Evolutionary conservation across 2,888 invertebrate species (phyloP).

Genomic region (Pocota personata): DNA sequence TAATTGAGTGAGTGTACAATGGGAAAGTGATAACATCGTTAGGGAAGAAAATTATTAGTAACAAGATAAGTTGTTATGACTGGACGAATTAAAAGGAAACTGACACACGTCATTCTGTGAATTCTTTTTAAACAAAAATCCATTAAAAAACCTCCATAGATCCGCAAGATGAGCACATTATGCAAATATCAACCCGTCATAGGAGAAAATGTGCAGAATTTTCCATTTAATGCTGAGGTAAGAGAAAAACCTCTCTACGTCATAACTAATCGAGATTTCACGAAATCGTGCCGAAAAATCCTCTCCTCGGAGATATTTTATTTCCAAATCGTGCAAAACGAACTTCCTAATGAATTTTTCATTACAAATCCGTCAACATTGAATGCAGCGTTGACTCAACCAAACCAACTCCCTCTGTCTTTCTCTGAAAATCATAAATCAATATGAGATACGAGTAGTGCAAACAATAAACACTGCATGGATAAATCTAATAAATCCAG

Average conservation of each 20-base stretch:
- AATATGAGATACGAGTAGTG: constrained; percentile 17
- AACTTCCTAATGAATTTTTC: constrained; percentile 1
- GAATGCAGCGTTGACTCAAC: neutral
- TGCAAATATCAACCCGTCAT: neutral
- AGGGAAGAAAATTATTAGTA: neutral
- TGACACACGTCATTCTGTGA: neutral
- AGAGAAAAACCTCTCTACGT: constrained; percentile 6
- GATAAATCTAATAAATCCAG: constrained; percentile 51
- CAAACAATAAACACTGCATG: constrained; percentile 32
- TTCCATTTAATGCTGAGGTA: neutral
- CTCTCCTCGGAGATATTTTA: neutral
- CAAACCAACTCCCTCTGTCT: neutral
- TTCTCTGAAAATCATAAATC: constrained; percentile 42
- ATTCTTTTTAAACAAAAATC: neutral
- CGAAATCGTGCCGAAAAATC: constrained; percentile 26
- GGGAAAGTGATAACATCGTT: too few relatives aligned
- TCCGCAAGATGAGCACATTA: constrained; percentile 17
- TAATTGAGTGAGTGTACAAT: too few relatives aligned
- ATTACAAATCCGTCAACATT: neutral
- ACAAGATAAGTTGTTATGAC: neutral
- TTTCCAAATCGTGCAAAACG: constrained; percentile 13
- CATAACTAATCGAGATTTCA: constrained; percentile 8
- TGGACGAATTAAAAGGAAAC: neutral
- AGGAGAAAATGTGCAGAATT: neutral
- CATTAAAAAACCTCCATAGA: neutral